A percentile compares a stretch with the other conserved stretches of the same genome.
These are phyloP conservation scores for Laothoe populi DNA, from an alignment of 2,888 invertebrate genomes.

Conservation along the genomic window DNA sequence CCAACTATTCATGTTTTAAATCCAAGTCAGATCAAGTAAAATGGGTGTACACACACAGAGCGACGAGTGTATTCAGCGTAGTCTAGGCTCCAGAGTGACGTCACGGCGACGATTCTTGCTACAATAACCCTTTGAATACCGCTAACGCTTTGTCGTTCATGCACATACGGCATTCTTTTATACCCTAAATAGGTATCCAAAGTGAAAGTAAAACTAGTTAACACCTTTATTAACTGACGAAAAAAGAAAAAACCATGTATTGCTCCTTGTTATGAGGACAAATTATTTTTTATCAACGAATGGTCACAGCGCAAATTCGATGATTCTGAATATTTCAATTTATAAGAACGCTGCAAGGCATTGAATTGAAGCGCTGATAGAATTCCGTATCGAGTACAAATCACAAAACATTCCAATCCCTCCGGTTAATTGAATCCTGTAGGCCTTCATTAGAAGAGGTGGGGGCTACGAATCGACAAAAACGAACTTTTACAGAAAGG, in stretches of 20 bases:
- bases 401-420: slow-evolving; percentile 80
- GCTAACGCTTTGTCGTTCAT: slow-evolving; percentile 13
- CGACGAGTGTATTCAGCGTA: slow-evolving; percentile 52
- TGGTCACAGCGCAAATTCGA: not conserved
- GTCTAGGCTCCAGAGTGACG: slow-evolving; percentile 28
- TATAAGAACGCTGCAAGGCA: slow-evolving; percentile 56
- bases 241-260: not conserved
- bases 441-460: slow-evolving; percentile 77
- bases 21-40: not conserved
- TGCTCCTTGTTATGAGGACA: not conserved
- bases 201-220: not conserved
- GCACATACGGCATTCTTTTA: not conserved
- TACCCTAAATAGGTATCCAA: slow-evolving; percentile 1
- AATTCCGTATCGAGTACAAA: slow-evolving; percentile 73
- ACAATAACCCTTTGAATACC: slow-evolving; percentile 40
- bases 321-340: slow-evolving; percentile 57
- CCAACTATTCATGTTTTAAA: not conserved
- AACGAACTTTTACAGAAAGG: slow-evolving; percentile 75
- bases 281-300: slow-evolving; percentile 14
- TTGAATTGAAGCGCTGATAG: slow-evolving; percentile 68
- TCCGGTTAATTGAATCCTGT: slow-evolving; percentile 80
- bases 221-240: not conserved
- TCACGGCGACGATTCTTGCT: slow-evolving; percentile 25
- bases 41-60: slow-evolving; percentile 30
- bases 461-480: slow-evolving; percentile 63